These are phyloP conservation scores for Melieria omissa DNA, from an alignment of 2,888 invertebrate species.

Conservation along the genomic window DNA sequence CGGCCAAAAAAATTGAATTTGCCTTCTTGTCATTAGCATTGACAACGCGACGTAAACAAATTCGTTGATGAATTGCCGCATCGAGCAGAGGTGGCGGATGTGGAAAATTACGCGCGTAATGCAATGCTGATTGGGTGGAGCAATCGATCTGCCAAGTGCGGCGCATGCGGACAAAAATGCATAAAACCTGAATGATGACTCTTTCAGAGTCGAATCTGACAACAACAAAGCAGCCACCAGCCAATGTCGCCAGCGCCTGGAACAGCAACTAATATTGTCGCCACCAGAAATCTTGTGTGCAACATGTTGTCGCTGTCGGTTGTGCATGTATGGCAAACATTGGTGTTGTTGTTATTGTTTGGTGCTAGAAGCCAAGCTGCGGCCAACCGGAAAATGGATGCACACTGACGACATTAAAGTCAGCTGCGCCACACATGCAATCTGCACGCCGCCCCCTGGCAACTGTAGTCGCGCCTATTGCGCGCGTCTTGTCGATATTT, in stretches of 20 bases:
- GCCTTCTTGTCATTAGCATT: constrained; percentile 12
- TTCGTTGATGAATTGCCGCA: no score
- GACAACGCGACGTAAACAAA: constrained; percentile 12
- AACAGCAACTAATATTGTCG: constrained; percentile 28
- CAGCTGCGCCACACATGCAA: constrained; percentile 15
- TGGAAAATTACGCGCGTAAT: no score
- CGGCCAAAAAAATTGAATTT: background rate
- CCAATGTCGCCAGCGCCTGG: constrained; percentile 1
- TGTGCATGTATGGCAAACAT: background rate
- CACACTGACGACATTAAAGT: constrained; percentile 43
- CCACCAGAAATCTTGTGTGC: constrained; percentile 26
- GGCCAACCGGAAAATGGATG: constrained; percentile 50
- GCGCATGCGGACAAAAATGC: no score
- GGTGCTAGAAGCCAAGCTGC: background rate
- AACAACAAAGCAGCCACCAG: no score
- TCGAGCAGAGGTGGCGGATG: no score
- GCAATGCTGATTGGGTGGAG: no score
- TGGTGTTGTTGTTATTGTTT: background rate
- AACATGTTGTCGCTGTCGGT: background rate
- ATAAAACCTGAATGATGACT: no score
- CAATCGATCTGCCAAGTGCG: no score
- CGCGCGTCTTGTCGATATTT: constrained; percentile 37
- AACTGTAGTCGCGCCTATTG: constrained; percentile 18
- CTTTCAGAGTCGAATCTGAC: no score
- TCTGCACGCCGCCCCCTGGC: background rate